phyloP scores from a whole-genome alignment of 2,113 vertebrate genomes.

The Gnathochromis pfefferi region DNA sequence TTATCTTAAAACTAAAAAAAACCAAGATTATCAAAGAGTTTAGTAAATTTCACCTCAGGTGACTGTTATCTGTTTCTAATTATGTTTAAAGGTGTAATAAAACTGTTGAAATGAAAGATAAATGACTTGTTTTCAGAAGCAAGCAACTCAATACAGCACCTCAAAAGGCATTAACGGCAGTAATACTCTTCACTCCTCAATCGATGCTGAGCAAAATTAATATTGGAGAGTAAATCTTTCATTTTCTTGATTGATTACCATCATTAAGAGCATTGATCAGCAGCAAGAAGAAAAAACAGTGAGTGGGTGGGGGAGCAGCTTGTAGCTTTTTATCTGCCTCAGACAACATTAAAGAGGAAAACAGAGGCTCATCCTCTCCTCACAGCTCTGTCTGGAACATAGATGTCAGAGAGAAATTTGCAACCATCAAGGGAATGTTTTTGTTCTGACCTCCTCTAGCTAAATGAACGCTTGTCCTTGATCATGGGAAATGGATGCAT shows the following conservation, averaged over 20 bases:
- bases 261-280: constrained; percentile 68
- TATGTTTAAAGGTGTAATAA: constrained; percentile 59
- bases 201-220: constrained; percentile 68
- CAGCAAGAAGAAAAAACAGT: constrained; percentile 1
- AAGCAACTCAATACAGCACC: constrained; percentile 51
- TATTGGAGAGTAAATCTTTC: constrained; percentile 68
- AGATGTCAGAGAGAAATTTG: constrained; percentile 57
- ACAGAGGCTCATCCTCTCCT: constrained; percentile 3
- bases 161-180: constrained; percentile 62
- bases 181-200: constrained; percentile 56
- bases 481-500: constrained; percentile 49
- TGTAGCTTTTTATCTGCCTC: constrained; percentile 45
- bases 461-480: constrained; percentile 70
- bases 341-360: constrained; percentile 35
- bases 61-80: constrained; percentile 67
- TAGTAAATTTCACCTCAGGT: constrained; percentile 45
- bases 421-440: constrained; percentile 52
- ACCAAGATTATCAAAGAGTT: constrained; percentile 34
- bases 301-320: constrained; percentile 13
- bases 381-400: constrained; percentile 31
- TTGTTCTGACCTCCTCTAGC: constrained; percentile 60
- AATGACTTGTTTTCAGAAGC: constrained; percentile 62
- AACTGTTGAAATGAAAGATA: constrained; percentile 62
- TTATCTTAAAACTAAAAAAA: constrained; percentile 23
- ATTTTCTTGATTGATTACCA: constrained; percentile 64